Conservation (phyloP, 2,113 vertebrate genomes). For the Sebastes schlegelii region DNA sequence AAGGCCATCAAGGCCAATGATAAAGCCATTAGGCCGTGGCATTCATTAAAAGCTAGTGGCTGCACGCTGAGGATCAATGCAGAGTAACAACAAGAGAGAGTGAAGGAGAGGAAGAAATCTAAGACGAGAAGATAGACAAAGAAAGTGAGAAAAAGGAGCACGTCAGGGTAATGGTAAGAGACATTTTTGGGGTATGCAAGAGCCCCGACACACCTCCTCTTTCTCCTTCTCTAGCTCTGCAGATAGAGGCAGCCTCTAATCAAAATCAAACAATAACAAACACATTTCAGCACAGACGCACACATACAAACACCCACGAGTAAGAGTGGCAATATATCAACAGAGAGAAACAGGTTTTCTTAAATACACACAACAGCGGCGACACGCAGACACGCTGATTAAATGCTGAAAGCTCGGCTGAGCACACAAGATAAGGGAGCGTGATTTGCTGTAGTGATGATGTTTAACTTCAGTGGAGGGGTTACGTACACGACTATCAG, state of each 20-base stretch:
- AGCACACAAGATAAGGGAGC: constrained; percentile 64
- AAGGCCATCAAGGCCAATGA: constrained; percentile 69
- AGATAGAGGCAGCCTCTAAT: constrained; percentile 19
- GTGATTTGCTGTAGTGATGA: constrained; percentile 60
- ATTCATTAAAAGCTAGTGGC: constrained; percentile 69
- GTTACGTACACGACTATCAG: constrained; percentile 35
- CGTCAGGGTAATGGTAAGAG: constrained; percentile 22
- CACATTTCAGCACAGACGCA: neutral
- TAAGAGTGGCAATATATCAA: constrained; percentile 31
- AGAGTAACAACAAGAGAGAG: constrained; percentile 42
- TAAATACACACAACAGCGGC: constrained; percentile 50
- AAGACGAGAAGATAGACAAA: constrained; percentile 16
- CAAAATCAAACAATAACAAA: constrained; percentile 28
- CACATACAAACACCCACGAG: constrained; percentile 11
- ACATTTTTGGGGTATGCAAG: constrained; percentile 25
- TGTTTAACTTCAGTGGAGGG: constrained; percentile 60
- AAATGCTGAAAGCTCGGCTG: constrained; percentile 63
- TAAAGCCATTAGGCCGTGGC: constrained; percentile 71
- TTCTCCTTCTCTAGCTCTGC: constrained; percentile 18
- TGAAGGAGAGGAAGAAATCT: constrained; percentile 11
- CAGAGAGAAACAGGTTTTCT: constrained; percentile 45
- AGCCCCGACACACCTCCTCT: constrained; percentile 18
- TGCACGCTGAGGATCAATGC: constrained; percentile 57
- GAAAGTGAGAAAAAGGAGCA: constrained; percentile 38
- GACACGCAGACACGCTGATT: constrained; percentile 57